Conservation (phyloP, 2,797 vertebrate species). For the Amniataba percoides region DNA sequence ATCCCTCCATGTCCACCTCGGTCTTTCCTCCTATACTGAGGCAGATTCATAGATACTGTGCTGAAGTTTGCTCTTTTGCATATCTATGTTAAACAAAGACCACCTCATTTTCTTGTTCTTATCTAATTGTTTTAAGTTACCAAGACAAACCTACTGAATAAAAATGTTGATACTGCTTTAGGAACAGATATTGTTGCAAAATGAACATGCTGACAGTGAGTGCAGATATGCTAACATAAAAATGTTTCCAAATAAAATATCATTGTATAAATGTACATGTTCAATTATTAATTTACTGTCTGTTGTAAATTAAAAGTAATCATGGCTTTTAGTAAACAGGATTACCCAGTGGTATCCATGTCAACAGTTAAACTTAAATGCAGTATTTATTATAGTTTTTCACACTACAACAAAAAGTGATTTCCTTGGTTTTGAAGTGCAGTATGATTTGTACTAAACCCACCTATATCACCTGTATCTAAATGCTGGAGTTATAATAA, state of each 20-base stretch:
- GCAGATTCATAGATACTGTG: no score
- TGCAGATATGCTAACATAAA: not conserved
- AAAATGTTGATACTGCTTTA: not conserved
- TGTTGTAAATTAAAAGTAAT: not conserved
- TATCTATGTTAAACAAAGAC: not conserved
- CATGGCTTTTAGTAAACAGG: not conserved
- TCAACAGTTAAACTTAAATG: conserved; percentile 6
- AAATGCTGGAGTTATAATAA: not conserved
- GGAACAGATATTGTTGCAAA: not conserved
- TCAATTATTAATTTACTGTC: not conserved
- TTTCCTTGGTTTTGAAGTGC: no score
- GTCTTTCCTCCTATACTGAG: no score
- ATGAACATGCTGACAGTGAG: not conserved
- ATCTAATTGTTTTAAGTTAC: not conserved
- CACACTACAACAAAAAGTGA: no score
- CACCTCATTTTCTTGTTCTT: not conserved
- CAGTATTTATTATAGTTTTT: not conserved
- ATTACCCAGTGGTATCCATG: not conserved
- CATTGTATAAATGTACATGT: not conserved
- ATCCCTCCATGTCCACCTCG: no score
- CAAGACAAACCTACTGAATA: not conserved
- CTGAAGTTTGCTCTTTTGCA: no score
- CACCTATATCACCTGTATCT: conserved; percentile 1
- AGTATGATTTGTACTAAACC: no score
- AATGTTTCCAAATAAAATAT: not conserved